Percentiles rank a stretch among this genome's conserved stretches.
These are phyloP conservation scores for Drosophila rellima DNA, from an alignment of 2,888 invertebrate species.

Conservation along the genomic window DNA sequence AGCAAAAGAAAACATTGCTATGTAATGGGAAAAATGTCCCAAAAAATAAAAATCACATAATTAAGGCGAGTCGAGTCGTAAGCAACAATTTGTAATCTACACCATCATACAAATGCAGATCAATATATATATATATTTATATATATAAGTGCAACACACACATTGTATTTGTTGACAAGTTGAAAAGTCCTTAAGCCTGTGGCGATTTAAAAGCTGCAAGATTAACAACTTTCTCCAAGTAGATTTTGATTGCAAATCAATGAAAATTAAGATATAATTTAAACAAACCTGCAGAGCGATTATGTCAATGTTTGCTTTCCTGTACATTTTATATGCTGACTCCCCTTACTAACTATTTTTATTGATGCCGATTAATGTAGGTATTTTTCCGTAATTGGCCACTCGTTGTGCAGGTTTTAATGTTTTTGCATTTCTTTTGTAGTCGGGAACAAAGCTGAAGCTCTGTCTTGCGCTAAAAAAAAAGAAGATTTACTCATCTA, in stretches of 20 bases:
- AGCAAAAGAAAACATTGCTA: conserved; percentile 17
- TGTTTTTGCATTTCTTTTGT: conserved; percentile 23
- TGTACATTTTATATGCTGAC: conserved; percentile 69
- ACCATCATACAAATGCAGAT: conserved; percentile 48
- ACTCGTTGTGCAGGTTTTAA: conserved; percentile 48
- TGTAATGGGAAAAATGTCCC: conserved; percentile 19
- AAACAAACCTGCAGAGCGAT: conserved; percentile 62
- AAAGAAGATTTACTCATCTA: conserved; percentile 48
- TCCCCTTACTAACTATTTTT: conserved; percentile 25
- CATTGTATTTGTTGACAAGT: conserved; percentile 48
- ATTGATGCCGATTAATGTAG: conserved; percentile 31
- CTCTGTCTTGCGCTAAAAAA: conserved; percentile 5
- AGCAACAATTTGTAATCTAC: conserved; percentile 56
- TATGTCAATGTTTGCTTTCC: conserved; percentile 48
- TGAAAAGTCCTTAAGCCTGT: conserved; percentile 52
- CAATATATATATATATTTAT: conserved; percentile 45
- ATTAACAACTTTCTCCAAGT: conserved; percentile 31
- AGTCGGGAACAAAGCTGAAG: not conserved
- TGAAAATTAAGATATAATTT: conserved; percentile 40
- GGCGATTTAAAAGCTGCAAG: conserved; percentile 23
- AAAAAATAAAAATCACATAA: conserved; percentile 36
- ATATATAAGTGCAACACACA: conserved; percentile 21
- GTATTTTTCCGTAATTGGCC: conserved; percentile 49
- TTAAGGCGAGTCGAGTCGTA: conserved; percentile 51
- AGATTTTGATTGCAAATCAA: conserved; percentile 35